phyloP scores from a whole-genome alignment of 2,888 invertebrate genomes.

The Agriopis aurantiaria region DNA sequence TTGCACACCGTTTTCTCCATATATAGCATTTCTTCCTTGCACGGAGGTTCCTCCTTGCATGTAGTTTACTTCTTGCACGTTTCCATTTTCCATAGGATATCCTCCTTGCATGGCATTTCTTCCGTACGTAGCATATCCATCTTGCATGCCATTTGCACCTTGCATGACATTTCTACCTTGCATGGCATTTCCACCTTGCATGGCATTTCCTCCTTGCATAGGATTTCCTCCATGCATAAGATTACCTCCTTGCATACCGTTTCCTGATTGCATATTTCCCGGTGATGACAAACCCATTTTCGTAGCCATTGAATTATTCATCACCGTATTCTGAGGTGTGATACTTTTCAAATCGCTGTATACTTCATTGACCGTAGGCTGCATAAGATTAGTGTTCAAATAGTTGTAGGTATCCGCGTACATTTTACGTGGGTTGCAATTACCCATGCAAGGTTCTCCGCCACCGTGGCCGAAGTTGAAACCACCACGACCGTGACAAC shows the following conservation, averaged over 20 bases:
- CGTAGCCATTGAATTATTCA: conserved; percentile 65
- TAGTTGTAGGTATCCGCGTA: conserved; percentile 76
- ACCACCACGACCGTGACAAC: conserved; percentile 48
- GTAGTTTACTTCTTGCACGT: conserved; percentile 10
- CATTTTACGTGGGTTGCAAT: conserved; percentile 69
- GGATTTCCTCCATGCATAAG: conserved; percentile 18
- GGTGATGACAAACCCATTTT: conserved; percentile 58
- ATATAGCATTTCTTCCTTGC: conserved; percentile 10
- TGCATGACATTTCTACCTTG: conserved; percentile 12
- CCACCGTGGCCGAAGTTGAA: conserved; percentile 7
- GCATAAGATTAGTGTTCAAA: conserved; percentile 73
- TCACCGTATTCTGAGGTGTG: conserved; percentile 68
- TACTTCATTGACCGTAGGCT: conserved; percentile 76
- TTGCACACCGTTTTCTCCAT: conserved; percentile 8
- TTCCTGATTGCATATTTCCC: conserved; percentile 16
- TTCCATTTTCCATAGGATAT: conserved; percentile 7
- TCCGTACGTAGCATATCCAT: conserved; percentile 5
- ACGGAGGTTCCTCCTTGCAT: conserved; percentile 10
- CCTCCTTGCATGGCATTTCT: conserved; percentile 16
- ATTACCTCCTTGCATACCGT: conserved; percentile 15
- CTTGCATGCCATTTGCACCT: conserved; percentile 16
- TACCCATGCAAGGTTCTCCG: conserved; percentile 59
- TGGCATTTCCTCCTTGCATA: conserved; percentile 17
- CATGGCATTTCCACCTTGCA: conserved; percentile 16
- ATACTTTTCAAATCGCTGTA: conserved; percentile 74